Conservation (phyloP, 2,113 vertebrate genomes). For the Scophthalmus maximus region DNA sequence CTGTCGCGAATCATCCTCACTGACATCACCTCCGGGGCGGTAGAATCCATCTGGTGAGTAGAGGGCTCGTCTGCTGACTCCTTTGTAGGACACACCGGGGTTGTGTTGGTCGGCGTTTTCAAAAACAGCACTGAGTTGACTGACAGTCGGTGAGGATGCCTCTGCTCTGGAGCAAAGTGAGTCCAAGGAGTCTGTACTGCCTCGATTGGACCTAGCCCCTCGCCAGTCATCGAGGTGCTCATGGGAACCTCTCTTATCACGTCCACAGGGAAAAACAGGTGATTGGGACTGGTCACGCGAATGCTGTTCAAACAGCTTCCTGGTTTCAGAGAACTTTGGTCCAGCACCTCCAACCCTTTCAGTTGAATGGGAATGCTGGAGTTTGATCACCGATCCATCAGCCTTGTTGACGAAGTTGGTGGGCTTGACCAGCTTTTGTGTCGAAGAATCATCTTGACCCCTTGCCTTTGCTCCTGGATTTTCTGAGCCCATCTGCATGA, state of each 20-base stretch:
- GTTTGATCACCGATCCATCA: conserved; percentile 88
- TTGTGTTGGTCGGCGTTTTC: conserved; percentile 88
- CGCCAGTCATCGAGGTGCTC: conserved; percentile 92
- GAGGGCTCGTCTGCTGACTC: conserved; percentile 83
- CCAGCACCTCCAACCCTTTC: conserved; percentile 89
- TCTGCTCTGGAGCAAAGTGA: conserved; percentile 95
- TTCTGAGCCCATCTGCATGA: conserved; percentile 98
- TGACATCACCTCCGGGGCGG: conserved; percentile 77
- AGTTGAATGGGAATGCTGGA: conserved; percentile 87
- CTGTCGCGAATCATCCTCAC: conserved; percentile 83
- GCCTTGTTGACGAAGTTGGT: conserved; percentile 92
- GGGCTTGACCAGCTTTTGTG: conserved; percentile 89
- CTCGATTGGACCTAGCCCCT: conserved; percentile 89
- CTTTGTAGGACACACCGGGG: conserved; percentile 69
- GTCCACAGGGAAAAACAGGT: conserved; percentile 88
- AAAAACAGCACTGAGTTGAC: conserved; percentile 96
- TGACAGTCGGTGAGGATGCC: conserved; percentile 94
- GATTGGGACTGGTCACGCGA: conserved; percentile 86
- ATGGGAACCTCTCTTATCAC: conserved; percentile 86
- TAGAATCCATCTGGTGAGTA: conserved; percentile 80
- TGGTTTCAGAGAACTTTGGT: conserved; percentile 94
- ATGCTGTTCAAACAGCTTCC: conserved; percentile 94
- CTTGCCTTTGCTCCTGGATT: conserved; percentile 78
- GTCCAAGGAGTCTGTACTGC: conserved; percentile 95
- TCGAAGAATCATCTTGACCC: conserved; percentile 84